Evolutionary conservation across 2,113 vertebrate genomes (phyloP), one percentile per base, ranked within the genome.

Genomic region (Ctenodactylus gundi): DNA sequence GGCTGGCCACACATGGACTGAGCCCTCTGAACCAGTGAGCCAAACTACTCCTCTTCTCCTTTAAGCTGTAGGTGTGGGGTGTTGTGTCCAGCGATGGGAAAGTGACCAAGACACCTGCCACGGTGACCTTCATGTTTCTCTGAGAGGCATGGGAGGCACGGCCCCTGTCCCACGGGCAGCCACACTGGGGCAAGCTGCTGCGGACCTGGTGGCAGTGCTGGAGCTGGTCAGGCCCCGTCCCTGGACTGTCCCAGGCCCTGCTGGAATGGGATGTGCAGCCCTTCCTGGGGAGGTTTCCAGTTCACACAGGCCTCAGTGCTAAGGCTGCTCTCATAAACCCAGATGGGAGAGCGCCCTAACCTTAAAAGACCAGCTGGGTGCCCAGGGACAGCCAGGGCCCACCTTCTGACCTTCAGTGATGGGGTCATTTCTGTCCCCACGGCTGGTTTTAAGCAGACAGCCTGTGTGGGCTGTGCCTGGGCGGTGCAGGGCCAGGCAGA

Each of bases 321-420:
- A n/a, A n/a, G n/a, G n/a, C n/a, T n/a, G n/a, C 36, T 4, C 29
- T 14, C 31, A 31, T 4, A 34, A 34, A 65, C n/a, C 6, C 14
- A 0, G 41, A 27, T 3, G 13, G 20, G 85, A 36, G n/a, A 60
- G 68, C 5, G 5, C 7, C 11, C 11, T 21, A 9, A 78, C 67
- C 57, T 21, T 10, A 0, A 5, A 34, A 36, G 76, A 36, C 2
- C 9, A 58, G 15, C 41, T 1, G 1, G 1, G 29, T 0, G 25
- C 41, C 20, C 15, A 31, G 18, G 3, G 53, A n/a, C 9, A 0
- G n/a, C n/a, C n/a, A n/a, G n/a, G n/a, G n/a, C n/a, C n/a, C 34
- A 4, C 2, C 10, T 31, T 15, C 73, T 7, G 7, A 3, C n/a
- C 34, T 31, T 31, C 60, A 0, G 0, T 5, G 46, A 36, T 0